These are phyloP conservation scores for Clepsis dumicolana DNA, from an alignment of 2,888 invertebrate species.

Conservation along the genomic window DNA sequence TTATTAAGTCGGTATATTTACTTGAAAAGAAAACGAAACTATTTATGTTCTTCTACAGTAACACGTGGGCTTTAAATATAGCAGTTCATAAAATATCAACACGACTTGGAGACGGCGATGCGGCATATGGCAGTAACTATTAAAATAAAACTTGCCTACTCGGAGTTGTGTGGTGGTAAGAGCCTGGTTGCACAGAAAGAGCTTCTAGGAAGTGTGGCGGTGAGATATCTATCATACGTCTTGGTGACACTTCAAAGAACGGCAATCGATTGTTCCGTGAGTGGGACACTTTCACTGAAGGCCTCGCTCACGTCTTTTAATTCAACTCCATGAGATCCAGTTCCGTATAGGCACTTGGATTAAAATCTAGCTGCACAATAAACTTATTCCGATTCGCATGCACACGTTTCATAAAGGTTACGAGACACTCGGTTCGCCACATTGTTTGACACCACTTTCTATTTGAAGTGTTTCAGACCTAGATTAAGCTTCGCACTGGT, in stretches of 20 bases:
- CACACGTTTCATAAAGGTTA: slow-evolving; percentile 72
- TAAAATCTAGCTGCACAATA: slow-evolving; percentile 69
- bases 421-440: slow-evolving; percentile 58
- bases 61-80: slow-evolving; percentile 53
- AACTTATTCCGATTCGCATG: slow-evolving; percentile 65
- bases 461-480: slow-evolving; percentile 52
- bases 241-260: slow-evolving; percentile 77
- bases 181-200: slow-evolving; percentile 55
- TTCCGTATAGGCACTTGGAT: slow-evolving; percentile 68
- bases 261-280: slow-evolving; percentile 76
- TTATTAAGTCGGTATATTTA: slow-evolving; percentile 52
- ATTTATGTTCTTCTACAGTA: slow-evolving; percentile 51
- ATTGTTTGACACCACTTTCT: slow-evolving; percentile 78
- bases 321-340: slow-evolving; percentile 74
- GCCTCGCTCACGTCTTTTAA: slow-evolving; percentile 69
- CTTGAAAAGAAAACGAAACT: slow-evolving; percentile 52
- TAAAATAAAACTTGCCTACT: slow-evolving; percentile 41
- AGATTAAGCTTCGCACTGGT: slow-evolving; percentile 28
- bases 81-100: slow-evolving; percentile 45
- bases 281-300: slow-evolving; percentile 79
- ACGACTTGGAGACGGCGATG: slow-evolving; percentile 2
- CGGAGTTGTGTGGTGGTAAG: slow-evolving; percentile 20
- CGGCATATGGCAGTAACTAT: slow-evolving; percentile 41
- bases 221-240: slow-evolving; percentile 70
- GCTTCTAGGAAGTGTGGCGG: slow-evolving; percentile 60